These are phyloP conservation scores for Heliconius nattereri DNA, from an alignment of 1,140 invertebrate genomes.

Conservation along the genomic window DNA sequence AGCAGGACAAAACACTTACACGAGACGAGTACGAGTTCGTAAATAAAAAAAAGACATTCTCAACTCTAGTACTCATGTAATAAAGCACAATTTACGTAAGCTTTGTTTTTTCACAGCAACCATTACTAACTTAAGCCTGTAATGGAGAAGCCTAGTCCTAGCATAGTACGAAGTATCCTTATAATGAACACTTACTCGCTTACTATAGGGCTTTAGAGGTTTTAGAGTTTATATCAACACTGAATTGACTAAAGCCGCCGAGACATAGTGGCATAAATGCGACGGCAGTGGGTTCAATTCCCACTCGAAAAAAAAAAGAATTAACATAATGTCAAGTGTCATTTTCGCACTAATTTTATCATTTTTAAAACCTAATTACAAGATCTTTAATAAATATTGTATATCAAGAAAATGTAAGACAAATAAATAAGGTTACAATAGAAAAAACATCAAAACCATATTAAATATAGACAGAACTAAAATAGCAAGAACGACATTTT, in stretches of 20 bases:
- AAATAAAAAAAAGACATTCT: not conserved
- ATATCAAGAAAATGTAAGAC: not conserved
- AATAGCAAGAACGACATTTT: not conserved
- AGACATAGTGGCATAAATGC: too few species aligned
- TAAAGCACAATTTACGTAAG: not conserved
- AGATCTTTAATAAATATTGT: not conserved
- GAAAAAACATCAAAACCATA: not conserved
- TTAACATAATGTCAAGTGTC: too few species aligned
- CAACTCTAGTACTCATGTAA: not conserved
- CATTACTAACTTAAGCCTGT: conserved; percentile 4
- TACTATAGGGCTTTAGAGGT: not conserved
- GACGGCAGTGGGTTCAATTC: too few species aligned
- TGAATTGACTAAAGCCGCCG: not conserved
- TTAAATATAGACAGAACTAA: not conserved
- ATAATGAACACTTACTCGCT: not conserved
- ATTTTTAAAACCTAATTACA: too few species aligned
- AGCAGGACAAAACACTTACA: not conserved
- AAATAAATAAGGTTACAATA: not conserved
- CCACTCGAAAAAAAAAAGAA: too few species aligned
- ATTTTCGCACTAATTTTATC: too few species aligned
- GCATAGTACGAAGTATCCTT: not conserved
- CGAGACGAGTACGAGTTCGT: not conserved
- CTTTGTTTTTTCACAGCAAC: not conserved
- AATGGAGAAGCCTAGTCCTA: conserved; percentile 1
- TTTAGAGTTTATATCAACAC: not conserved